A percentile compares a stretch with the other conserved stretches of the same genome.
These are phyloP conservation scores for Hipposideros larvatus DNA, from an alignment of 2,797 vertebrate genomes.

Conservation along the genomic window DNA sequence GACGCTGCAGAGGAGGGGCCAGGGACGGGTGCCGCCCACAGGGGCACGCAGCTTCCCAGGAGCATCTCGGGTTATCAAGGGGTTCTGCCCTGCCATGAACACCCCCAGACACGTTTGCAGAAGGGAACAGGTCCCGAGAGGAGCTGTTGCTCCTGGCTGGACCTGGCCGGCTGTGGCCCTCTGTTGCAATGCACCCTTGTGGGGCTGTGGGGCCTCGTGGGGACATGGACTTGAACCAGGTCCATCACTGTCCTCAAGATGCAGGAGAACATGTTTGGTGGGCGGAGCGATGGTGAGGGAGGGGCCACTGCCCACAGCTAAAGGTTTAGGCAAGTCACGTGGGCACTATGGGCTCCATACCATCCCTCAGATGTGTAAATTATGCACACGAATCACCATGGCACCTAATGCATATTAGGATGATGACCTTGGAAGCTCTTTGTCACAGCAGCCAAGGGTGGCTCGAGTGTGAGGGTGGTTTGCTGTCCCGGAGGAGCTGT, in stretches of 20 bases:
- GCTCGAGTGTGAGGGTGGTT: accelerated
- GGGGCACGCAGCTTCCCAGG: no score
- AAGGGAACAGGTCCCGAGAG: neutral
- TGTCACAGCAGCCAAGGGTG: neutral
- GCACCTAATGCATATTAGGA: accelerated
- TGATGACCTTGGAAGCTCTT: accelerated
- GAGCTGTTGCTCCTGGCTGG: no score
- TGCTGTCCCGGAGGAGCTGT: accelerated
- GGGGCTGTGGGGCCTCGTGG: neutral
- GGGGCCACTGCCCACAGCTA: neutral
- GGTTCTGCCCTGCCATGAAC: no score
- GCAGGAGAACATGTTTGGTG: accelerated
- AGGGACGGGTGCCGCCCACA: no score
- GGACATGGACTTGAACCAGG: neutral
- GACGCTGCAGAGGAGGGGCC: no score
- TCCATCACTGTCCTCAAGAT: accelerated
- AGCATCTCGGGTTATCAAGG: no score
- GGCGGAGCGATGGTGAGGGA: accelerated
- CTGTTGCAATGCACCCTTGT: accelerated
- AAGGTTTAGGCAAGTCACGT: neutral
- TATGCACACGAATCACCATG: accelerated
- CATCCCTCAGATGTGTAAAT: accelerated
- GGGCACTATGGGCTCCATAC: neutral
- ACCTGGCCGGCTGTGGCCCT: accelerated
- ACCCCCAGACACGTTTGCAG: accelerated